phyloP scores from a whole-genome alignment of 2,797 vertebrate species.

The Linurgus olivaceus region DNA sequence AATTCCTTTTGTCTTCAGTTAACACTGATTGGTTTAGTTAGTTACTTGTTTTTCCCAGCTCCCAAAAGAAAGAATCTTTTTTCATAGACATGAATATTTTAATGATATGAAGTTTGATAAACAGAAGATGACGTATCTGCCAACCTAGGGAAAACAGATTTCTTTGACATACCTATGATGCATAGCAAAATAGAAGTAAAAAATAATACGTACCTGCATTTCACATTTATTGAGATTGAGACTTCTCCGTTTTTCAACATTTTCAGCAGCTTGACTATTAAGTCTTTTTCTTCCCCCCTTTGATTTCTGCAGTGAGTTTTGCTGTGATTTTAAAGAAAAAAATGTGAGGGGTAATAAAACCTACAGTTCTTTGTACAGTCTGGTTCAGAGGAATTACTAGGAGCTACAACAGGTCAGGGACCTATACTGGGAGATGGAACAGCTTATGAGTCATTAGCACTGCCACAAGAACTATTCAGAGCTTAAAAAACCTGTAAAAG shows the following conservation, averaged over 20 bases:
- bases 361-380: not conserved
- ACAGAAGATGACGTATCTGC: not conserved
- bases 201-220: slow-evolving; percentile 66
- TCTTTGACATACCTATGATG: not conserved
- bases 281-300: slow-evolving; percentile 88
- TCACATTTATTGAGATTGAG: slow-evolving; percentile 81
- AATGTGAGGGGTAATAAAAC: not conserved
- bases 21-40: not conserved
- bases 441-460: not conserved
- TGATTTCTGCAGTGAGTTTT: slow-evolving; percentile 81
- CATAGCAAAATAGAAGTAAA: not conserved
- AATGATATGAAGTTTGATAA: not conserved
- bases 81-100: not conserved
- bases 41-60: not conserved
- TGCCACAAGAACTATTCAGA: not conserved
- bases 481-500: not conserved
- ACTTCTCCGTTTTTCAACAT: slow-evolving; percentile 82
- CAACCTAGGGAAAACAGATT: not conserved
- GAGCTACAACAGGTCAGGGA: not conserved
- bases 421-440: not conserved
- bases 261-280: slow-evolving; percentile 86
- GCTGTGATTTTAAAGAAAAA: slow-evolving; percentile 39
- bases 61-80: not conserved
- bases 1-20: not conserved
- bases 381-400: not conserved